phyloP scores from a whole-genome alignment of 2,797 vertebrate genomes.

The Okamejei kenojei region DNA sequence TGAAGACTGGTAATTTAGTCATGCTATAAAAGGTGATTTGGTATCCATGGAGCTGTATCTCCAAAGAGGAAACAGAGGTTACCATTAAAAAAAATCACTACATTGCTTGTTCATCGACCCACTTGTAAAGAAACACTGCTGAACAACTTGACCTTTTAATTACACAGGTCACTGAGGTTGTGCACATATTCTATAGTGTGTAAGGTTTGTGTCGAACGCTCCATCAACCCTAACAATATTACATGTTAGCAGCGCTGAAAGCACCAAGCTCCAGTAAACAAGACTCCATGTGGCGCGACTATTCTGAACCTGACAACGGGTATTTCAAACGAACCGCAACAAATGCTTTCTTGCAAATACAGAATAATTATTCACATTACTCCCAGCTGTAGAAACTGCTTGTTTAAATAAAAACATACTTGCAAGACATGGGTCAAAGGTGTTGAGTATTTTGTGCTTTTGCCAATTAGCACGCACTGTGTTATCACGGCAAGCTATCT shows the following conservation, averaged over 20 bases:
- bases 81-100: background rate
- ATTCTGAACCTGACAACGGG: background rate
- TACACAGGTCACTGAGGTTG: background rate
- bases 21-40: background rate
- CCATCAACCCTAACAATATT: background rate
- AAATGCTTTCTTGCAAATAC: slow-evolving; percentile 15
- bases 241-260: background rate
- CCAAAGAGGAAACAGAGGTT: background rate
- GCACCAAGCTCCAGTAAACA: background rate
- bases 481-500: background rate
- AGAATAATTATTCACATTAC: slow-evolving; percentile 23
- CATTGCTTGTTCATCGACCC: background rate
- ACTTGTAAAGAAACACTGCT: slow-evolving; percentile 18
- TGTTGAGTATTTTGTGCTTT: background rate
- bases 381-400: background rate
- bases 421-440: background rate
- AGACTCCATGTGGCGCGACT: background rate
- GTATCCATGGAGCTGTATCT: background rate
- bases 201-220: background rate
- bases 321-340: background rate
- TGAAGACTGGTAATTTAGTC: background rate
- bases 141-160: background rate
- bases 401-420: background rate
- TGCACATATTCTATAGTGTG: background rate
- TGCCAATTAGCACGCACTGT: background rate